Evolutionary conservation across 92 coral and sea anemone species (phyloP), one percentile per base, ranked within the genome.

Genomic region (Umimayanthus kanabou): DNA sequence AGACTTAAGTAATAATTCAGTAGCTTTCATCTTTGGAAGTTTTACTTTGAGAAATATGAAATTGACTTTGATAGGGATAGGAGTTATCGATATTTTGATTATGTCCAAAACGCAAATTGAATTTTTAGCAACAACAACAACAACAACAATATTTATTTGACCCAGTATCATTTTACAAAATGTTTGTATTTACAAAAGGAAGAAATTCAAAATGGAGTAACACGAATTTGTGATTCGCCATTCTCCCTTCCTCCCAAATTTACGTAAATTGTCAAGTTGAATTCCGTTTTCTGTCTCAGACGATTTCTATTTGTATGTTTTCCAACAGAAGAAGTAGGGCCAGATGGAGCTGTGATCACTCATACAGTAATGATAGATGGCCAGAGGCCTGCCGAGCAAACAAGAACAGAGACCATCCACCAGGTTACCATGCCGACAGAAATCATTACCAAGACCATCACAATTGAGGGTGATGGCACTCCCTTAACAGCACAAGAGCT

Each of bases 381-480:
- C 64, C 88, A 91, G 49, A 89, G 89, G 45, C 88, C 86, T 73
- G 58, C 90, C 14, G 95, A 92, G 14, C 98, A 98, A 66, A 87
- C 92, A 16, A 93, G 92, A 81, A 93, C 98, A 0, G 93, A 96
- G 79, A 92, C 96, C 74, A 88, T 95, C 78, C 92, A 87, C 78
- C 98, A 95, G 82, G 92, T 95, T 4, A 90, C 98, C 61, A 91
- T 94, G 92, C 99, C 99, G 16, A 96, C 99, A 23, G 96, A 97
- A 89, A 93, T 97, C 73, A 92, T 97, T 64, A 96, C 98, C 89
- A 97, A 97, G 95, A 95, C 98, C n/a, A 97, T 97, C 86, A 97
- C 97, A 13, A 97, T 97, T 53, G 98, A 97, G 80, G 99, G 99
- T 28, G 99, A 97, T 89, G 99, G 99, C 43, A 92, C 94, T 55